Base-by-base conservation (phyloP, 2,113 vertebrate genomes). In the Podarcis muralis region DNA sequence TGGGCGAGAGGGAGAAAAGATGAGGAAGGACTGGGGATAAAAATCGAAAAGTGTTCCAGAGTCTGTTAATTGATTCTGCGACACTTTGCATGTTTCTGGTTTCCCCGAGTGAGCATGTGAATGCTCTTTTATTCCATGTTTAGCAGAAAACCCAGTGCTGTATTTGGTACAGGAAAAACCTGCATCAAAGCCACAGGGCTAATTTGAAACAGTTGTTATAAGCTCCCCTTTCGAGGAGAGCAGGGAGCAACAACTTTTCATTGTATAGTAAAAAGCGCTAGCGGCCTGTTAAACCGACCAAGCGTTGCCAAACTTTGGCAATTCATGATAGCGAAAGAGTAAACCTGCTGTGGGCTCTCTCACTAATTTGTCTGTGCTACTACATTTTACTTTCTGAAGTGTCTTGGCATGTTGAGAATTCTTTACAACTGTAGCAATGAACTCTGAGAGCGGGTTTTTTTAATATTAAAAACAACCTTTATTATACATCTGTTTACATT, bases 131-230 rank as follows among this genome's bases (percentile, higher is more conserved):
- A 30, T 71, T 32, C 85, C 57, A 27, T 22, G 18, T 68, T 77
- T 90, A 53, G 20, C 80, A 43, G 15, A 57, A 43, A 87, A 88
- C 82, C 1, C 13, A 88, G 72, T 18, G 40, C 48, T 88, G 13
- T 15, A 1, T 74, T 23, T 74, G 62, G 48, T 86, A 77, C 81
- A 65, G 22, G 18, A 92, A 71, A 86, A 16, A 65, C 87, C 0
- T 43, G 48, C 59, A 81, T 43, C 25, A 2, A 82, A 62, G 12
- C 76, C 85, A 90, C 62, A 84, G 66, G 72, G 48, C 20, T 90
- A 43, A 16, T 59, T 7, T 66, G n/a, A 77, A 94, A 84, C 83
- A 92, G 59, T 87, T 93, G 23, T 66, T 89, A 43, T 3, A 74
- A 89, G 87, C 78, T n/a, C 43, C 37, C 15, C 7, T 88, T 83